Conservation (phyloP, 2,113 vertebrate species). For the Himantopus leucocephalus region DNA sequence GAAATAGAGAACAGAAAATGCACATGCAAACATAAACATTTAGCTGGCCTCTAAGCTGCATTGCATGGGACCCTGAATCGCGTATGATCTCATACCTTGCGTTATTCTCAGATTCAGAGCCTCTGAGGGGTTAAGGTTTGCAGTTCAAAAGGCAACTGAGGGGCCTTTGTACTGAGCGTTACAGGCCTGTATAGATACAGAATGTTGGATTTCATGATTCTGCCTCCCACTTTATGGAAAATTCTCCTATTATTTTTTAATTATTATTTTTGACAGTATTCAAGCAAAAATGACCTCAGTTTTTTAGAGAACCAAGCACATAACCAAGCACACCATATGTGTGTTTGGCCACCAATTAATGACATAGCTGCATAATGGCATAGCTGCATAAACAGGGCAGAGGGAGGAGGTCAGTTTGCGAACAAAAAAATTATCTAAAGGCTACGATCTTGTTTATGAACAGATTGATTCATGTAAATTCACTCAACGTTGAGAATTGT, state of each 20-base stretch:
- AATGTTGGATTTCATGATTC: background rate
- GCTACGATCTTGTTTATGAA: constrained; percentile 14
- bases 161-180: background rate
- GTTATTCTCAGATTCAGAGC: background rate
- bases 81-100: background rate
- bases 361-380: constrained; percentile 37
- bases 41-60: background rate
- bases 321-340: constrained; percentile 9
- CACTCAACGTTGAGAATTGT: constrained; percentile 20
- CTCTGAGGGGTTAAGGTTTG: background rate
- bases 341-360: constrained; percentile 21
- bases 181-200: background rate
- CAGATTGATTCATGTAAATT: constrained; percentile 50
- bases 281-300: background rate
- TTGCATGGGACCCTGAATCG: background rate
- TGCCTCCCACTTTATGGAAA: background rate
- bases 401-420: constrained; percentile 10
- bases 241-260: background rate
- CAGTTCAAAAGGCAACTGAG: background rate
- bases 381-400: constrained; percentile 45
- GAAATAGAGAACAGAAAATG: background rate
- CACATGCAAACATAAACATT: background rate
- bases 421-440: constrained; percentile 31
- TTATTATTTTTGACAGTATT: background rate
- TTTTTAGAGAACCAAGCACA: background rate